These are phyloP conservation scores for Atherinomorus stipes DNA, from an alignment of 2,113 vertebrate species.

Conservation along the genomic window DNA sequence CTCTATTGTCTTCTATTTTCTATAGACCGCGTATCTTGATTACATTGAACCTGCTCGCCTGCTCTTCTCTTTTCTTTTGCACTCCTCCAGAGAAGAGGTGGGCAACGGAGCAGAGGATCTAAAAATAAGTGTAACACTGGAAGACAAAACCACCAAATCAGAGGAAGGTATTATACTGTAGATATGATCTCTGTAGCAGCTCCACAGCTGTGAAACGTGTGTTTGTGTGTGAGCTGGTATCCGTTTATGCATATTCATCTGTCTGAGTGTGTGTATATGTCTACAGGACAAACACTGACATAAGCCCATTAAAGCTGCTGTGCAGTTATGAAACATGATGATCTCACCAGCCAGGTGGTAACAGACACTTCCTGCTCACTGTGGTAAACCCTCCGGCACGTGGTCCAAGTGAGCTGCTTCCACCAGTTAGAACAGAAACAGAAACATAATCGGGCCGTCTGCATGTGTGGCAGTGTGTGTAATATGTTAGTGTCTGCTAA, in stretches of 20 bases:
- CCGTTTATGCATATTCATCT: slow-evolving; percentile 19
- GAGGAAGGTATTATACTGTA: not conserved
- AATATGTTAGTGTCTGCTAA: slow-evolving; percentile 16
- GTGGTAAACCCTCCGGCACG: slow-evolving; percentile 27
- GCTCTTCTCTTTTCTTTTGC: slow-evolving; percentile 21
- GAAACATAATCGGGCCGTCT: slow-evolving; percentile 12
- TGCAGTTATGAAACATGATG: slow-evolving; percentile 56
- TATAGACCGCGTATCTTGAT: not conserved
- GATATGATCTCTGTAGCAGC: not conserved
- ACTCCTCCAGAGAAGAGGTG: slow-evolving; percentile 43
- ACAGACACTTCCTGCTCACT: slow-evolving; percentile 36
- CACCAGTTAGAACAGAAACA: slow-evolving; percentile 28
- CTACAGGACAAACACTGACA: slow-evolving; percentile 10
- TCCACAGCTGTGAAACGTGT: not conserved
- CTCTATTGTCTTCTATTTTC: not conserved
- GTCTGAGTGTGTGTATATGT: slow-evolving; percentile 9
- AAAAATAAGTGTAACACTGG: slow-evolving; percentile 53
- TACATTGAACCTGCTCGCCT: slow-evolving; percentile 21
- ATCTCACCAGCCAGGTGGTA: slow-evolving; percentile 55
- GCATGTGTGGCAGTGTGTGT: slow-evolving; percentile 6
- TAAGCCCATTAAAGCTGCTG: slow-evolving; percentile 57
- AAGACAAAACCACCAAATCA: slow-evolving; percentile 36
- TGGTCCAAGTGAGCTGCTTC: slow-evolving; percentile 13
- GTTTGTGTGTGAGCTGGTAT: not conserved
- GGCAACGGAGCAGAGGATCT: slow-evolving; percentile 47